Evolutionary conservation across 2,113 vertebrate genomes (phyloP), one percentile per base, ranked within the genome.

Genomic region (Camelus bactrianus): DNA sequence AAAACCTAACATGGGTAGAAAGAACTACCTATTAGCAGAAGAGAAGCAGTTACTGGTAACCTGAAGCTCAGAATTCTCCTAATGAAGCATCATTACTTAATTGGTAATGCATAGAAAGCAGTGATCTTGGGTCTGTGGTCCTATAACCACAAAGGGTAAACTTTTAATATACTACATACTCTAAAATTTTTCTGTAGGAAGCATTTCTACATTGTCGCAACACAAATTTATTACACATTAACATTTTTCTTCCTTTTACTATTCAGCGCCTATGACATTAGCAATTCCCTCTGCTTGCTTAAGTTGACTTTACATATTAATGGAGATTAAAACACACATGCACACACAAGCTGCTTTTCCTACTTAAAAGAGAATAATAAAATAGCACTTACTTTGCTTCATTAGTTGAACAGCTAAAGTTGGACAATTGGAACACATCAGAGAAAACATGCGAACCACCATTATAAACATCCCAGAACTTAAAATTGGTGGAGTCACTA

Each of bases 381-480:
- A 95, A 72, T 1, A 91, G 77, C 85, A 99, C 99, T 99, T 98
- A 99, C 99, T 99, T 98, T 99, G 99, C 94, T 99, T 99, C 99
- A 99, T 99, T 86, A 99, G 99, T 95, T 99, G 99, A 96, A 99
- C 99, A 19, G 99, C 99, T 98, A 99, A 98, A 0, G 99, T 99
- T 83, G 99, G 99, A 98, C 99, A 99, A 96, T 99, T 99, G 96
- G 99, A 99, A 98, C 99, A 99, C 99, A 99, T 99, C 80, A 99
- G 98, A 14, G 99, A 99, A 98, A 99, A 99, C 99, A 99, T 99
- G 98, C 99, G 99, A 96, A 99, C 99, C 95, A 99, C 99, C 99
- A 99, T 99, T 97, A 99, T 99, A 98, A 99, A 99, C 99, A 99
- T 99, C 97, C 99, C 99, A 54, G 99, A 99, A 98, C 99, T 99